A percentile compares a stretch with the other conserved stretches of the same genome.
Conservation (phyloP, 2,888 invertebrate genomes). For the Pemphredon lugubris region DNA sequence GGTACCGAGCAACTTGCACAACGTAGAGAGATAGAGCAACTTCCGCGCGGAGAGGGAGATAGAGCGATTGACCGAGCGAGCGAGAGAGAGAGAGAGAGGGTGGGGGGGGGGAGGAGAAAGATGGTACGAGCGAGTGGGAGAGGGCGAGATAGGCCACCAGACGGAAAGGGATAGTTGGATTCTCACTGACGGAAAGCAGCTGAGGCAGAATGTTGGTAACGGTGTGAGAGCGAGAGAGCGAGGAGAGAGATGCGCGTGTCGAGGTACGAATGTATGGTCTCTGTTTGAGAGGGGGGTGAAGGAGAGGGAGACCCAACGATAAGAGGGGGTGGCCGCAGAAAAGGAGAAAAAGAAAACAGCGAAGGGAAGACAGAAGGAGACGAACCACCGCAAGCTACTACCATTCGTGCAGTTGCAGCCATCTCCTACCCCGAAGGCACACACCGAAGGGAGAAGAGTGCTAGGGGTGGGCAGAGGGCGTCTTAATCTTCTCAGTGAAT, state of each 20-base stretch:
- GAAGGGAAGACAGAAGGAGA: constrained; percentile 23
- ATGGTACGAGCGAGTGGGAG: background rate
- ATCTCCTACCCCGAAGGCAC: constrained; percentile 38
- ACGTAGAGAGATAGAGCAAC: no score
- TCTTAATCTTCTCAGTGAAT: constrained; percentile 74
- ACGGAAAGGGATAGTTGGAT: constrained; percentile 11
- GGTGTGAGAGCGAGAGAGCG: background rate
- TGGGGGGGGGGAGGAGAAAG: background rate
- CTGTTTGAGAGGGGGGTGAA: background rate
- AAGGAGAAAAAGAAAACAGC: background rate
- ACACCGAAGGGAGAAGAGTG: constrained; percentile 39
- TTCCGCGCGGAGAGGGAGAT: no score
- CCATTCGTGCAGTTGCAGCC: constrained; percentile 37
- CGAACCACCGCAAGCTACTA: constrained; percentile 32
- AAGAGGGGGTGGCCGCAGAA: background rate
- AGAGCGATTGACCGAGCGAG: background rate
- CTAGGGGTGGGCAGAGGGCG: constrained; percentile 50
- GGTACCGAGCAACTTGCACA: background rate
- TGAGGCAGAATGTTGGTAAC: constrained; percentile 10
- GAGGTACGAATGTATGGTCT: constrained; percentile 19
- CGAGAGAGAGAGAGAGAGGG: background rate
- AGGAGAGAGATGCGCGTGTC: background rate
- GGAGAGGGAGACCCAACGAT: constrained; percentile 10
- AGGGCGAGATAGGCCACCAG: constrained; percentile 3
- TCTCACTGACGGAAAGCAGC: constrained; percentile 12